Base-by-base conservation (phyloP, 2,888 invertebrate species). In the Drosophila putrida region DNA sequence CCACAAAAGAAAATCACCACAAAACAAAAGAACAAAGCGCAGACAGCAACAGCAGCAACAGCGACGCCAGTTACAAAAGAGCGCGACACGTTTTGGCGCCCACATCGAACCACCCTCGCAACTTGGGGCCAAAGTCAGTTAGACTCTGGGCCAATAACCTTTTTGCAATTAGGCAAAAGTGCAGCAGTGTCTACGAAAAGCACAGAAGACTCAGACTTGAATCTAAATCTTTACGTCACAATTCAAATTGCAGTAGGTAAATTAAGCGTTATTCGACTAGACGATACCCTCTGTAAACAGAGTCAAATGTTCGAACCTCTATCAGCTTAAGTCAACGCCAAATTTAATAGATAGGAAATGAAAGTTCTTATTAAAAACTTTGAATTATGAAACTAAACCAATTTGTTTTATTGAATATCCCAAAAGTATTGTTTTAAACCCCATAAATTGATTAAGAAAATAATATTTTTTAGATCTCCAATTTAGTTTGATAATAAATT, bases 21-120 rank as follows among this genome's bases (percentile, higher is more conserved):
- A 66, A 86, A 83, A 72, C 84, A 86, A 83, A 86, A 86, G 84
- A 85, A 87, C 79, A 77, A 82, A 87, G 75, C 81, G 68, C 78
- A 68, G 43, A 33, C 55, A 20, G 49, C 72, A 6, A 59, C 55
- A 35, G 10, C 41, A 44, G 38, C 49, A 15, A 31, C 43, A 39
- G 60, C 63, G 50, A 10, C 54, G 41, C 41, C 38, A 54, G 54
- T 55, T n/a, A 33, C 47, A 55, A 64, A 46, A 74, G 64, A 46
- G 51, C 71, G 61, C 71, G 54, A 54, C 49, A 71, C 50, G 41
- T 60, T 53, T 63, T 63, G 66, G 75, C 72, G 77, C 77, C 75
- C 72, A 77, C 77, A 15, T 62, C 55, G 64, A 69, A 46, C 75
- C 75, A 75, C 78, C 78, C 78, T 69, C 78, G 69, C 75, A 54